Conservation (phyloP, 2,113 vertebrate species). For the Piaya cayana region DNA sequence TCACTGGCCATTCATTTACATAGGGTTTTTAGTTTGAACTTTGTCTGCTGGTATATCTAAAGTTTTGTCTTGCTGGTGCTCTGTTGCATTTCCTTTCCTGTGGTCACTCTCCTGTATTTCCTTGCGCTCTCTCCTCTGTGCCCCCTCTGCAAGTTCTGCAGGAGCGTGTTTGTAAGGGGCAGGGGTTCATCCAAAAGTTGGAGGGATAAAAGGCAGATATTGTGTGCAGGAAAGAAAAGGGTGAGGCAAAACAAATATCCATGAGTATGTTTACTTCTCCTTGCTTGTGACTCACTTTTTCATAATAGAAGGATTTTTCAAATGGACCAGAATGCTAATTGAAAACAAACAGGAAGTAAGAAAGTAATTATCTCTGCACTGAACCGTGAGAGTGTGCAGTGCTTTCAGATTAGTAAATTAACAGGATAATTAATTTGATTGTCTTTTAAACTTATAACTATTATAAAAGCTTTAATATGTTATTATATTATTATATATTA, state of each 20-base stretch:
- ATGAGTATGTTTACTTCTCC: slow-evolving; percentile 20
- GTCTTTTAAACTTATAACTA: neutral
- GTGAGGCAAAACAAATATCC: neutral
- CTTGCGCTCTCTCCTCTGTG: neutral
- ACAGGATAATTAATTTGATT: neutral
- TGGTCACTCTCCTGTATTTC: neutral
- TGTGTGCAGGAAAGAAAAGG: neutral
- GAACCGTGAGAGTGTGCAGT: neutral
- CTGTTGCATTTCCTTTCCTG: neutral
- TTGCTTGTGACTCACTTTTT: slow-evolving; percentile 31
- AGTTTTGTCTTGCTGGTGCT: neutral
- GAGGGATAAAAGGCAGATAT: neutral
- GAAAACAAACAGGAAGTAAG: slow-evolving; percentile 43
- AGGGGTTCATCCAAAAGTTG: neutral
- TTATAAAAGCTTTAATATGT: neutral
- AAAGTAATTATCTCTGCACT: neutral
- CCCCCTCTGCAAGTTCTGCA: neutral
- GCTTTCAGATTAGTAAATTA: neutral
- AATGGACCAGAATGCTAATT: neutral
- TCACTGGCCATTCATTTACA: neutral
- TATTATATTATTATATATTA: neutral
- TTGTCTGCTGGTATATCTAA: neutral
- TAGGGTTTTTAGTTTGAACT: neutral
- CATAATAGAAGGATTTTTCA: slow-evolving; percentile 16
- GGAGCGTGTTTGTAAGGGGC: neutral